Evolutionary conservation across 2,113 vertebrate genomes (phyloP), one percentile per base, ranked within the genome.

Genomic region (Arothron firmamentum): DNA sequence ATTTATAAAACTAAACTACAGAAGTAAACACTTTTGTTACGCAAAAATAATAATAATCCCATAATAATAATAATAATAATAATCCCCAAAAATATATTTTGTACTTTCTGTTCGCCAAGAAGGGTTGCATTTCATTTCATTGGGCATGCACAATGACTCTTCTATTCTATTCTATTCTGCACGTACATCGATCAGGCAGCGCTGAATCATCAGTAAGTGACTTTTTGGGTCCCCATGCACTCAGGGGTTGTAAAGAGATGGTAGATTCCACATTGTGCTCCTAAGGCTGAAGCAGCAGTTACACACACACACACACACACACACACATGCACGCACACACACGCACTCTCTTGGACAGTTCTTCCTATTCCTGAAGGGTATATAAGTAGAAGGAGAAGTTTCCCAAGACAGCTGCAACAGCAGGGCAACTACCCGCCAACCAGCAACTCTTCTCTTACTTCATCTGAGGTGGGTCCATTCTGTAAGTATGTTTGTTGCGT

Each of bases 241-340:
- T 61, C 52, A 69, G 69, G 80, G 71, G 19, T 78, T 74, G 69
- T n/a, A 69, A 42, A 41, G 42, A 77, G 67, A 75, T 64, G 84
- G 61, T 49, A 83, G 71, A 86, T 87, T 89, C 87, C 87, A 79
- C 85, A 88, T 78, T 70, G 71, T 69, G 79, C 20, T 85, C 59
- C 42, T 51, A 85, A 75, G 20, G 60, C 70, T 43, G 77, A 65
- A 64, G 11, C 31, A 66, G 55, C 52, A 69, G 62, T 58, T 62
- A 66, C n/a, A 19, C 21, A 31, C 34, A 3, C 38, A 31, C 52
- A 9, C 41, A 41, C 62, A 49, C 34, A 55, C 59, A 72, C 50
- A 66, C 60, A 62, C 47, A 51, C 28, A 56, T 49, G 42, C 46
- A 72, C 55, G 41, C 64, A 56, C 60, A 46, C 34, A 56, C 23